Percentiles rank a stretch among this genome's conserved stretches.
Evolutionary conservation across 2,888 invertebrate genomes (phyloP).

Genomic region (Athripsodes cinereus): DNA sequence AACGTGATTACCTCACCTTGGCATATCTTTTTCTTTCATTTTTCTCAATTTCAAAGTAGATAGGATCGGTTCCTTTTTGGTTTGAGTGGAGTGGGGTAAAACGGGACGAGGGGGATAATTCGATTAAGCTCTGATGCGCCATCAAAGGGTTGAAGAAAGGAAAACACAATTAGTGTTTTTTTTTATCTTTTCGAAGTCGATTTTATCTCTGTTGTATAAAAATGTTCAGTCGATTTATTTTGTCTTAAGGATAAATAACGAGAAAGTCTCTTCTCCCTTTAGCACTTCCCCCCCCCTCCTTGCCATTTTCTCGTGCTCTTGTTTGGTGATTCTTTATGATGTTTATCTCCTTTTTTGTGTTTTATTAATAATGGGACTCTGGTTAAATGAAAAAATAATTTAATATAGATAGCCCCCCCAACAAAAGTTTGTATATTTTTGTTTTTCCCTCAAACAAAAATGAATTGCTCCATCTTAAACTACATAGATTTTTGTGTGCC

Average conservation of each 20-base stretch:
- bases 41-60: conserved; percentile 10
- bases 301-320: neutral
- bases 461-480: no score
- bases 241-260: conserved; percentile 1
- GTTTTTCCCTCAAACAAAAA: no score
- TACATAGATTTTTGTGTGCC: no score
- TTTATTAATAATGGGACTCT: neutral
- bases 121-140: conserved; percentile 25
- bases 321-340: neutral
- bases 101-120: conserved; percentile 20
- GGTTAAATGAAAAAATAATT: no score
- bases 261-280: neutral
- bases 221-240: conserved; percentile 2
- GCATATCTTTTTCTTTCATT: conserved; percentile 1
- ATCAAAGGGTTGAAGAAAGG: conserved; percentile 24
- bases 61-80: neutral
- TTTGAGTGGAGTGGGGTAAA: conserved; percentile 1
- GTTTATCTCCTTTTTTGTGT: neutral
- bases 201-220: conserved; percentile 1
- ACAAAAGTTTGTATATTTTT: no score
- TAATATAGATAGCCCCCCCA: no score
- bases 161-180: conserved; percentile 16
- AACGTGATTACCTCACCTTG: neutral
- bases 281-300: neutral
- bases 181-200: conserved; percentile 4